Conservation (phyloP, 2,888 invertebrate species). For the Chrysotoxum bicinctum region DNA sequence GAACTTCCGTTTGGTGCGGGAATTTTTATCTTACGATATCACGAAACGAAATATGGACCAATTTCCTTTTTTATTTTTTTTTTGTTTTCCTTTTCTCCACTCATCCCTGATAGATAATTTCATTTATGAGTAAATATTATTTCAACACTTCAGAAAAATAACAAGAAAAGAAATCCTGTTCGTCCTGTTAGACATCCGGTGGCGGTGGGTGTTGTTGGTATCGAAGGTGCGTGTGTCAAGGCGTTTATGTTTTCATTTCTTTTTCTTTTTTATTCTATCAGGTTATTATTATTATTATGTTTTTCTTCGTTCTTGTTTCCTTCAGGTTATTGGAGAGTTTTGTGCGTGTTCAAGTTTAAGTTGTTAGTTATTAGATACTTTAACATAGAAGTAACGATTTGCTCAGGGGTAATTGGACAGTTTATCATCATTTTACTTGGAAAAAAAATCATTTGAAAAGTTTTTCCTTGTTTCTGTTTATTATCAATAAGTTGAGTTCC, state of each 20-base stretch:
- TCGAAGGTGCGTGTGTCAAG: constrained; percentile 2
- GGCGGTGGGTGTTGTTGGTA: background rate
- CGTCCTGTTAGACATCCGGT: background rate
- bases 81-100: background rate
- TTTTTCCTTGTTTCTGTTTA: constrained; percentile 33
- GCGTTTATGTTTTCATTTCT: constrained; percentile 5
- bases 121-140: constrained; percentile 68
- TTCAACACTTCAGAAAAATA: constrained; percentile 49
- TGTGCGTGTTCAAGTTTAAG: constrained; percentile 34
- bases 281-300: constrained; percentile 27
- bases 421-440: constrained; percentile 43
- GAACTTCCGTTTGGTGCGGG: constrained; percentile 4
- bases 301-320: background rate
- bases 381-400: constrained; percentile 6
- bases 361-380: constrained; percentile 56
- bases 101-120: constrained; percentile 40
- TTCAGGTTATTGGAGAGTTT: background rate
- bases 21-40: constrained; percentile 39
- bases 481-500: background rate
- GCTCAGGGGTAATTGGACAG: constrained; percentile 48
- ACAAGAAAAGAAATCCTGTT: constrained; percentile 9
- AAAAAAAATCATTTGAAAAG: constrained; percentile 17
- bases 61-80: constrained; percentile 8
- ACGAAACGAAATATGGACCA: constrained; percentile 45
- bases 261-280: constrained; percentile 26